Evolutionary conservation across 1,140 invertebrate genomes (phyloP).

Genomic region (Sycobia sp.): DNA sequence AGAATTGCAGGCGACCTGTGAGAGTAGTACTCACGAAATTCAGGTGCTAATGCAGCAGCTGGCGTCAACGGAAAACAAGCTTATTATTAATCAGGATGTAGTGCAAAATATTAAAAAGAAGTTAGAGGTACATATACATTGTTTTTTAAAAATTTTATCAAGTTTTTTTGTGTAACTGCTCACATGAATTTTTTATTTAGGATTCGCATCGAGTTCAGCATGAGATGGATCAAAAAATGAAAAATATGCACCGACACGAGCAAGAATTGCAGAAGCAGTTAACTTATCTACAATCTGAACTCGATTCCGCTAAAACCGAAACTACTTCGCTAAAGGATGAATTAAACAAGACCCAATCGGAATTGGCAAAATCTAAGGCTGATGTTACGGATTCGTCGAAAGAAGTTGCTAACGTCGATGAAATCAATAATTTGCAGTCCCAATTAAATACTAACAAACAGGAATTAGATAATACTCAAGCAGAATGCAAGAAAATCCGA

Average conservation of each 20-base stretch:
- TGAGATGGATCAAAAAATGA: conserved; percentile 64
- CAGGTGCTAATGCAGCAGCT: conserved; percentile 57
- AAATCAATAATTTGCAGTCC: conserved; percentile 41
- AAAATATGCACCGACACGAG: conserved; percentile 54
- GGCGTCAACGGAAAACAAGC: conserved; percentile 59
- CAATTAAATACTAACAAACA: conserved; percentile 44
- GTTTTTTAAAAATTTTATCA: conserved; percentile 64
- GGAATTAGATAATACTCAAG: conserved; percentile 38
- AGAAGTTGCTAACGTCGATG: conserved; percentile 44
- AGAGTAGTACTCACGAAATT: conserved; percentile 54
- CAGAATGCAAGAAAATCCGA: conserved; percentile 33
- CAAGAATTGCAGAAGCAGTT: conserved; percentile 56
- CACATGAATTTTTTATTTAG: conserved; percentile 42
- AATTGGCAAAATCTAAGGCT: conserved; percentile 46
- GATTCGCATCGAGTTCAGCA: conserved; percentile 61
- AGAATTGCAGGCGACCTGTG: conserved; percentile 62
- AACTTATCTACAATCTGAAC: conserved; percentile 49
- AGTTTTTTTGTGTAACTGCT: no score
- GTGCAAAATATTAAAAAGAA: conserved; percentile 54
- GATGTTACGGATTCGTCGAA: conserved; percentile 43
- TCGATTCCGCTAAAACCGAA: conserved; percentile 47
- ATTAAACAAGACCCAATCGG: conserved; percentile 44
- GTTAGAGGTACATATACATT: conserved; percentile 56
- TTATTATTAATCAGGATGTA: conserved; percentile 53
- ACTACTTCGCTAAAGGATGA: conserved; percentile 44